Evolutionary conservation across 2,888 invertebrate species (phyloP).

Genomic region (Ctenicera cuprea): DNA sequence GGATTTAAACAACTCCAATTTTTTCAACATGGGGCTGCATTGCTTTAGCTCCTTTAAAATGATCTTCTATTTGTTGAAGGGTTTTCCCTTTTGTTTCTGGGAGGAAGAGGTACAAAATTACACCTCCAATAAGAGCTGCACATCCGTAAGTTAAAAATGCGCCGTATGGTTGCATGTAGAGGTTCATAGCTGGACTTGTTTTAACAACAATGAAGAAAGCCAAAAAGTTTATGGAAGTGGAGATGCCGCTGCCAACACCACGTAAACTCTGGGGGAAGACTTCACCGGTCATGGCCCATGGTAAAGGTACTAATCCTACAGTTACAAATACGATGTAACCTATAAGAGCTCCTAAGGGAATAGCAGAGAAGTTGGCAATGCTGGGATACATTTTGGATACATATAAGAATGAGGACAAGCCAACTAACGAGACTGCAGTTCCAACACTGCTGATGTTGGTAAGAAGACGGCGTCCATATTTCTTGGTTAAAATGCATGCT

Average conservation of each 20-base stretch:
- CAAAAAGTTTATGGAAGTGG: slow-evolving; percentile 72
- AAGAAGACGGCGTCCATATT: slow-evolving; percentile 79
- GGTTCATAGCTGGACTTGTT: slow-evolving; percentile 65
- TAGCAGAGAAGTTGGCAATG: slow-evolving; percentile 56
- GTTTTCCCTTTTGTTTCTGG: slow-evolving; percentile 71
- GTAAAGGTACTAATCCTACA: slow-evolving; percentile 73
- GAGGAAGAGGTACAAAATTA: slow-evolving; percentile 68
- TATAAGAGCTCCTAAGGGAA: slow-evolving; percentile 71
- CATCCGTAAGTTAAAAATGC: slow-evolving; percentile 72
- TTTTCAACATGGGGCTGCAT: slow-evolving; percentile 49
- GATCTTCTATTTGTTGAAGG: slow-evolving; percentile 69
- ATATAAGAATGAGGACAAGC: slow-evolving; percentile 74
- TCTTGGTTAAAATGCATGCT: slow-evolving; percentile 79
- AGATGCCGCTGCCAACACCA: slow-evolving; percentile 73
- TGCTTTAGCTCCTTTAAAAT: slow-evolving; percentile 66
- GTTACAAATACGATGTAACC: slow-evolving; percentile 73
- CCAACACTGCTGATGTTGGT: slow-evolving; percentile 79
- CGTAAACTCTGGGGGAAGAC: slow-evolving; percentile 74
- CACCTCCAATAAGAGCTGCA: slow-evolving; percentile 66
- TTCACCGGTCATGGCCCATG: slow-evolving; percentile 76
- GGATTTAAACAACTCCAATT: slow-evolving; percentile 29
- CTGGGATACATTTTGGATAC: slow-evolving; percentile 55
- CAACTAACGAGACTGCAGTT: slow-evolving; percentile 77
- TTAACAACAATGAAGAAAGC: slow-evolving; percentile 74
- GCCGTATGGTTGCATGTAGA: slow-evolving; percentile 67